Base-by-base conservation (phyloP, 2,888 invertebrate genomes). In the Polyploca ridens region DNA sequence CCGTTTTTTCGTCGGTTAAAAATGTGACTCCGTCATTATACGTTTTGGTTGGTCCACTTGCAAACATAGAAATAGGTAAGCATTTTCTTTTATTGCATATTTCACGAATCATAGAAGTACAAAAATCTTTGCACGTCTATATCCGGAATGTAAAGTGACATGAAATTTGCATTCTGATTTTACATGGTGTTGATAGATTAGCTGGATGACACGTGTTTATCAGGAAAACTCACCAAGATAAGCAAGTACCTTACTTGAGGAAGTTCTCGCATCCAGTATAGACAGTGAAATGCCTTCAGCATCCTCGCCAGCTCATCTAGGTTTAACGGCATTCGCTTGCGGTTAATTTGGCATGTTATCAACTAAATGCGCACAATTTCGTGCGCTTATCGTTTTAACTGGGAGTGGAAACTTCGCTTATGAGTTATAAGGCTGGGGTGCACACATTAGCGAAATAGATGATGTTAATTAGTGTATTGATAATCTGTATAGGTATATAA, bases 331-430 rank as follows among this genome's bases (percentile, higher is more conserved):
- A 13, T 13, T 41, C 41, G 13, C 41, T 13, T 72, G 65, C 77
- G 66, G 72, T 73, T 76, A 77, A 78, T 77, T 71, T 65, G 63
- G 66, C 65, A 62, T 68, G 76, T 77, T 77, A 78, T 71, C 74
- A 73, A 65, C 66, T 66, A 72, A 78, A 76, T 70, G 76, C 71
- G 68, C 71, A 68, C 71, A 74, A 77, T 78, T 74, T 67, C 63
- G 68, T 67, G 62, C 69, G 70, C 75, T 78, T 78, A 78, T 78
- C 78, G 71, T 58, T 60, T 27, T 73, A 75, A 77, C 73, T 72
- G 69, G 27, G 33, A 65, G 41, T 64, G 71, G 75, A 70, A 78
- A 78, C 71, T 78, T 78, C 68, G 73, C 74, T 72, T 74, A 77
- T 75, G 75, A 77, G 64, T 63, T 67, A 67, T 67, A 64, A 49